Evolutionary conservation across 2,113 vertebrate species (phyloP), one percentile per base, ranked within the genome.

Genomic region (Tyto alba): DNA sequence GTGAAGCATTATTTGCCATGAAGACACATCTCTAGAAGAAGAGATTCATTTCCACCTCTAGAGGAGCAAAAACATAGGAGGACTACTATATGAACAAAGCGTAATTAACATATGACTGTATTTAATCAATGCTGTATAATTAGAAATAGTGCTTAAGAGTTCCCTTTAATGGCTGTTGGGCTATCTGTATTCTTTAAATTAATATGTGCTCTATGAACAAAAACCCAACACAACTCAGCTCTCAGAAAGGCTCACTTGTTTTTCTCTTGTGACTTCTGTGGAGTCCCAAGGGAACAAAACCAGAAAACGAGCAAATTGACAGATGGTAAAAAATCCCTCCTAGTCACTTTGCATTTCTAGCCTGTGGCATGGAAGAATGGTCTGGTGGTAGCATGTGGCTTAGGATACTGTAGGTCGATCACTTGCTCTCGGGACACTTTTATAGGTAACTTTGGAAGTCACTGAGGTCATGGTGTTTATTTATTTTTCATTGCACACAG

Each of bases 41-140:
- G 32, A 75, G 21, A 76, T 63, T 81, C 1, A 40, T 79, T 82
- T 85, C 26, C 27, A 83, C 27, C 21, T 84, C 47, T 72, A 64
- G 13, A 79, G 52, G 21, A 91, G 56, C 83, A 96, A 96, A 93
- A 85, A 3, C 48, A 52, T 89, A 50, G 27, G 36, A 87, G 12
- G 18, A 48, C 40, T 68, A 68, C 34, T 84, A 69, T 63, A 34
- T 36, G 48, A 85, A 87, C 72, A 89, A 95, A 93, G 48, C 52
- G 80, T 85, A 94, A 92, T 95, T 93, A 96, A 95, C 95, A 85
- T 94, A 48, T 69, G 68, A 72, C 78, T 80, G 11, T 95, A 41
- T 94, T 94, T 97, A 93, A 89, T 94, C 93, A 95, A 94, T 92
- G 63, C 56, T 93, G 83, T 95, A 74, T 96, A 85, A 83, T 95